Conservation (phyloP, 1,140 invertebrate genomes). For the Drosophila watanabei region DNA sequence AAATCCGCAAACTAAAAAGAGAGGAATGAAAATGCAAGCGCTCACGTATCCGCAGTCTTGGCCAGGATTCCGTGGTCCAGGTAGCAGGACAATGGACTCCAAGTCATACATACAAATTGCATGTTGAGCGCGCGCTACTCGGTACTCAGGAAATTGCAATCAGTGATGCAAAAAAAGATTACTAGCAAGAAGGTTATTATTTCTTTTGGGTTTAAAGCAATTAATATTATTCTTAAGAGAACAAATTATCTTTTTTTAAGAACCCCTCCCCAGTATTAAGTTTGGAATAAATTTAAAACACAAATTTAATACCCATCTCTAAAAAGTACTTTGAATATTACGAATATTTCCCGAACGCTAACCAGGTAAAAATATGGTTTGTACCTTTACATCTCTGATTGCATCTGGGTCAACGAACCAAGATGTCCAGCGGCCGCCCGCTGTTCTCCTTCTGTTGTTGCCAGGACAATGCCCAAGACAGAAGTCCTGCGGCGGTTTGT, state of each 20-base stretch:
- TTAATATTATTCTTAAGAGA: not conserved
- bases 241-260: not conserved
- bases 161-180: constrained; percentile 6
- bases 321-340: not conserved
- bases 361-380: not conserved
- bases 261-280: not conserved
- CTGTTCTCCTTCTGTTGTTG: not conserved
- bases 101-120: constrained; percentile 37
- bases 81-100: constrained; percentile 38
- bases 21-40: constrained; percentile 20
- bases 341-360: not conserved
- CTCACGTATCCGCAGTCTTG: constrained; percentile 32
- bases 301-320: not conserved
- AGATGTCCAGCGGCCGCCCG: constrained; percentile 25
- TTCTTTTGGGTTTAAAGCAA: not conserved
- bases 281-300: not conserved
- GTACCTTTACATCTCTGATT: constrained; percentile 7
- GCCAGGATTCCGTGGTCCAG: constrained; percentile 31
- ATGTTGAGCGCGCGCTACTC: constrained; percentile 6
- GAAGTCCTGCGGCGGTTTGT: constrained; percentile 41
- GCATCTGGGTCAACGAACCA: constrained; percentile 35
- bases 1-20: constrained; percentile 28
- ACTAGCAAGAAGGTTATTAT: not conserved
- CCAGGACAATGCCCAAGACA: constrained; percentile 37
- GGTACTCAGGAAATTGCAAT: constrained; percentile 10